A percentile compares a stretch with the other conserved stretches of the same genome.
These are phyloP conservation scores for Stenichneumon culpator DNA, from an alignment of 2,888 invertebrate species.

Conservation along the genomic window DNA sequence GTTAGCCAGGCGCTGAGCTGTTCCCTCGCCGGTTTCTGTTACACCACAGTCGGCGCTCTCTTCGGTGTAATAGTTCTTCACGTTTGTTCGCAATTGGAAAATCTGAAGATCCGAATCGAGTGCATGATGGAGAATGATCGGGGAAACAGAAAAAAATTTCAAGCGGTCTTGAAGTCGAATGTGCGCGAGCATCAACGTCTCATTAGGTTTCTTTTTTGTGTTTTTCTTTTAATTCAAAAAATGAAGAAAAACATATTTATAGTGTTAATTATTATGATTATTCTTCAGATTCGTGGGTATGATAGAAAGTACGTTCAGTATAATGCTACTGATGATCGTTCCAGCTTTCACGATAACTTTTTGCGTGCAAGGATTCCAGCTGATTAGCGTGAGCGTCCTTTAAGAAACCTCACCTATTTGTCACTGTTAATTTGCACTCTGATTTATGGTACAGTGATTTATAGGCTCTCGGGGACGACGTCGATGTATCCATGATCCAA, in stretches of 20 bases:
- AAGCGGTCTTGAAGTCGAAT: background rate
- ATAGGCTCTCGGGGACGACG: constrained; percentile 37
- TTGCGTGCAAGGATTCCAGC: constrained; percentile 43
- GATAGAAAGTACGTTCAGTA: constrained; percentile 45
- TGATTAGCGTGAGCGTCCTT: constrained; percentile 40
- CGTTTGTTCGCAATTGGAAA: constrained; percentile 61
- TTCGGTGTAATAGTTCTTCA: constrained; percentile 64
- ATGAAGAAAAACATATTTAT: background rate
- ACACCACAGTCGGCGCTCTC: constrained; percentile 61
- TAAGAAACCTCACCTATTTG: background rate
- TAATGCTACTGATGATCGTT: constrained; percentile 51
- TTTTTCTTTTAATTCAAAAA: background rate
- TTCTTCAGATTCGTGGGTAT: constrained; percentile 22
- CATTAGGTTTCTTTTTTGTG: constrained; percentile 24
- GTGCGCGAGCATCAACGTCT: constrained; percentile 35
- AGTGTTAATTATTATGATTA: background rate
- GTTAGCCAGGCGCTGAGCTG: constrained; percentile 50
- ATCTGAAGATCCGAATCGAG: constrained; percentile 35
- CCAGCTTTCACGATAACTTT: constrained; percentile 24
- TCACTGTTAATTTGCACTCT: too few species aligned
- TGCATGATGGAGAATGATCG: background rate
- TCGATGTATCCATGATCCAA: constrained; percentile 8
- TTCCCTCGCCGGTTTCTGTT: constrained; percentile 50
- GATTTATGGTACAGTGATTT: too few species aligned
- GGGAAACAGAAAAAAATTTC: background rate